Evolutionary conservation across 2,888 invertebrate species (phyloP), one percentile per base, ranked within the genome.

Genomic region (Andrena hattorfiana): DNA sequence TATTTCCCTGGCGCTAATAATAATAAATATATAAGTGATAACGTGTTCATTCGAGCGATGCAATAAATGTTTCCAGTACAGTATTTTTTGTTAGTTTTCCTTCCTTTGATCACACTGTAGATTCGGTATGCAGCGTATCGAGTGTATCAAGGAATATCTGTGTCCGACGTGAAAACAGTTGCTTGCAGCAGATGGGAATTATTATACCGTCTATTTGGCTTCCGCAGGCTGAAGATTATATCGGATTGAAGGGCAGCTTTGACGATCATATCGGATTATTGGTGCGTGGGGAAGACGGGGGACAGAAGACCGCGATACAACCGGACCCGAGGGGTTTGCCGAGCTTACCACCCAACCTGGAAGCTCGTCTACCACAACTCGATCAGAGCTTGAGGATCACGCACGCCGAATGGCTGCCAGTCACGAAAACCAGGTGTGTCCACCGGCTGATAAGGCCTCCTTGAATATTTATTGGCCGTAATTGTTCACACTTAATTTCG

Each of bases 331-430:
- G 93, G 66, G 91, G 92, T 70, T 87, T 93, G 80, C 90, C 93
- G 51, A 94, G 92, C 76, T 91, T 94, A 84, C 93, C 94, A 48
- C 91, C 92, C 32, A 93, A 91, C 85, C 85, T 93, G 28, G 94
- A 94, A 83, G 90, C 92, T 78, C 92, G 90, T 76, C 92, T 96
- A 85, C 96, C 96, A 35, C 95, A 95, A 87, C 96, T 96, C 88
- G 96, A 96, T 86, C 95, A 96, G 88, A 96, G 96, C 93, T 95
- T 96, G 63, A 95, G 95, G 87, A 96, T 97, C 82, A 96, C 95
- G 74, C 97, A 97, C 92, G 97, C 97, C 51, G 96, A 96, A 82
- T 98, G 98, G 98, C 97, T 97, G 93, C 96, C 96, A 60, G 97
- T 97, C 60, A 96, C 96, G 62, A 96, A 97, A 78, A 97, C 97